A percentile compares a stretch with the other conserved stretches of the same genome.
phyloP scores from a whole-genome alignment of 2,113 vertebrate genomes.

The Nymphicus hollandicus region DNA sequence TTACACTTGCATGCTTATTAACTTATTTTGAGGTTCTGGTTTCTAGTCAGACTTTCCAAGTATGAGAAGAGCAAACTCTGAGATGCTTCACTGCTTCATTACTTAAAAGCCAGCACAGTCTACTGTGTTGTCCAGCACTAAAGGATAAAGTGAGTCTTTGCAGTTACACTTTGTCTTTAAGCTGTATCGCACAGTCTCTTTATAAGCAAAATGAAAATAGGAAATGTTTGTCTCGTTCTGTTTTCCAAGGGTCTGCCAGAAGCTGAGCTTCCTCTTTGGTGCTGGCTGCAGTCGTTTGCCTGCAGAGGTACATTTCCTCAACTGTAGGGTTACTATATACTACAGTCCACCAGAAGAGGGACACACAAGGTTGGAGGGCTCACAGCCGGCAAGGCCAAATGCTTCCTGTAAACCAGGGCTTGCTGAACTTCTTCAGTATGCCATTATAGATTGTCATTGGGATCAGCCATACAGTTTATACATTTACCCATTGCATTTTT shows the following conservation, averaged over 20 bases:
- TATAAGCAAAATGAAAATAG: not conserved
- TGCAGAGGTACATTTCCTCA: not conserved
- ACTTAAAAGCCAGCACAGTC: not conserved
- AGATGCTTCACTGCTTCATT: not conserved
- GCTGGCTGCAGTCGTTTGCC: not conserved
- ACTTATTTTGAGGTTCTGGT: not conserved
- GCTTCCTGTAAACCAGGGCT: not conserved
- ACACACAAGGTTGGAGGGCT: not conserved
- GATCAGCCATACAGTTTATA: not conserved
- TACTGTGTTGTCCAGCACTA: not conserved
- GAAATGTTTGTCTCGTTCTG: not conserved
- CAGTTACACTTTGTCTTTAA: not conserved
- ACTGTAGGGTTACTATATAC: not conserved
- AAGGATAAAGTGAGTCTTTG: not conserved
- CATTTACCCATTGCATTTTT: not conserved
- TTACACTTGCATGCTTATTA: not conserved
- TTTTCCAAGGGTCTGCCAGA: not conserved
- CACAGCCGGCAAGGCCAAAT: not conserved
- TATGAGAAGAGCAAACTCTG: not conserved
- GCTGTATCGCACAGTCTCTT: not conserved
- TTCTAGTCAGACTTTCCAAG: constrained; percentile 24
- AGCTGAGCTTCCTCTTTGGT: not conserved
- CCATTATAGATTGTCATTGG: not conserved
- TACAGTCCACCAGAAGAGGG: not conserved
- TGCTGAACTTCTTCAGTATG: not conserved